Percentiles rank a stretch among this genome's conserved stretches.
Conservation (phyloP, 2,797 vertebrate species). For the Chaunax sp. region DNA sequence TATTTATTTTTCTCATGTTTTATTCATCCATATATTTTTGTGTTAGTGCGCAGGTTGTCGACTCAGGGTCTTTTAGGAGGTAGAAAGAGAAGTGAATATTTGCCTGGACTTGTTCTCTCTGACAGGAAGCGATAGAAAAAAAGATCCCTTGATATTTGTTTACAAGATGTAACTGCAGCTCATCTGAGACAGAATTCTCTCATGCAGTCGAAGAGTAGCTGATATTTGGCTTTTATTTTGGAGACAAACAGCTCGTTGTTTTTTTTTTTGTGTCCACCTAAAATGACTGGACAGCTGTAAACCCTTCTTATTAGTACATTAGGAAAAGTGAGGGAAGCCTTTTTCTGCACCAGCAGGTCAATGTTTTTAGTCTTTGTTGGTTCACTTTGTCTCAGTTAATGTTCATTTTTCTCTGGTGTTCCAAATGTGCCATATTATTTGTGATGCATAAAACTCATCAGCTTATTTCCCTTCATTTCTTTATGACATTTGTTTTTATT, state of each 20-base stretch:
- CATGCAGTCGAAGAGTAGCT: not conserved
- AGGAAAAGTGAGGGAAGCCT: not conserved
- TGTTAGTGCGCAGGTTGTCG: constrained; percentile 3
- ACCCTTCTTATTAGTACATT: too few relatives aligned
- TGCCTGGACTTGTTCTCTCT: constrained; percentile 2
- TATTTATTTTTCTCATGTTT: not conserved
- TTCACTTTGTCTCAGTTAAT: constrained; percentile 3
- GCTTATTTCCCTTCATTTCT: constrained; percentile 4
- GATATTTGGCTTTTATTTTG: constrained; percentile 20
- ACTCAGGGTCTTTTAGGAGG: constrained; percentile 30
- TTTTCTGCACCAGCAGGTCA: not conserved
- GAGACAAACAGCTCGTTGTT: not conserved
- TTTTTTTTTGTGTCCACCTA: not conserved
- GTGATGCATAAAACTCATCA: not conserved
- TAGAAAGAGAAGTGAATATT: constrained; percentile 1
- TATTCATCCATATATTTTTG: not conserved
- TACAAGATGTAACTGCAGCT: constrained; percentile 13
- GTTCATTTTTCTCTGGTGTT: constrained; percentile 4
- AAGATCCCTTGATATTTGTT: constrained; percentile 35
- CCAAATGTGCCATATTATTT: constrained; percentile 21
- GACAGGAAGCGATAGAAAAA: constrained; percentile 5
- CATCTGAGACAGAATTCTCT: constrained; percentile 13
- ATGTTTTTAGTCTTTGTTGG: not conserved
- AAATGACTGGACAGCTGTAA: too few relatives aligned
- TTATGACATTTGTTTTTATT: not conserved